Percentiles rank a stretch among this genome's conserved stretches.
Evolutionary conservation across 2,113 vertebrate species (phyloP).

Genomic region (Ardeotis arabs): DNA sequence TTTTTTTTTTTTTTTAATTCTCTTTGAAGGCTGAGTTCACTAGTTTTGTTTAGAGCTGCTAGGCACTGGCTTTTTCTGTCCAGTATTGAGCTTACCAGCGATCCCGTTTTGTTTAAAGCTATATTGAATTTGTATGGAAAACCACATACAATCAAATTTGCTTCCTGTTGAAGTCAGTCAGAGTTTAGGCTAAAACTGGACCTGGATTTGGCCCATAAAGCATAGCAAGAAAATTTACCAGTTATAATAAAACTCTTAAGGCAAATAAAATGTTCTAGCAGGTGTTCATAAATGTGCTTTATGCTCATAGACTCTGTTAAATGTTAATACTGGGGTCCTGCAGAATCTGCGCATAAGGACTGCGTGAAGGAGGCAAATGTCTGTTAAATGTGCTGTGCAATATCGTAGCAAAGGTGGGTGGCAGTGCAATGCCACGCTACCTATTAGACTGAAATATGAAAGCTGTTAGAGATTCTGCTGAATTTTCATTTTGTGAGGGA

Average conservation of each 20-base stretch:
- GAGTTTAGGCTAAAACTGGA: constrained; percentile 29
- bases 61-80: not conserved
- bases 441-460: constrained; percentile 78
- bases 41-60: not conserved
- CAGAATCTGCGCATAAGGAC: constrained; percentile 31
- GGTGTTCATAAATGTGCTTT: constrained; percentile 74
- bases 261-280: constrained; percentile 76
- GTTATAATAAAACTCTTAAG: constrained; percentile 74
- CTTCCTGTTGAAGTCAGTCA: not conserved
- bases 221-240: constrained; percentile 69
- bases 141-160: not conserved
- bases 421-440: constrained; percentile 52
- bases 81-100: not conserved
- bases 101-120: constrained; percentile 51
- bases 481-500: constrained; percentile 69
- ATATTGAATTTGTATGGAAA: constrained; percentile 46
- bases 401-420: constrained; percentile 61
- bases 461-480: constrained; percentile 72
- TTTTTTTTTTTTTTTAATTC: not conserved
- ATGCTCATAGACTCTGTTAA: constrained; percentile 69
- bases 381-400: constrained; percentile 64
- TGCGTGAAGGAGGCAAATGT: constrained; percentile 57
- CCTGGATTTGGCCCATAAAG: constrained; percentile 69
- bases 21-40: not conserved
- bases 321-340: constrained; percentile 67